phyloP scores from a whole-genome alignment of 2,888 invertebrate species.

The Hemaris fuciformis region DNA sequence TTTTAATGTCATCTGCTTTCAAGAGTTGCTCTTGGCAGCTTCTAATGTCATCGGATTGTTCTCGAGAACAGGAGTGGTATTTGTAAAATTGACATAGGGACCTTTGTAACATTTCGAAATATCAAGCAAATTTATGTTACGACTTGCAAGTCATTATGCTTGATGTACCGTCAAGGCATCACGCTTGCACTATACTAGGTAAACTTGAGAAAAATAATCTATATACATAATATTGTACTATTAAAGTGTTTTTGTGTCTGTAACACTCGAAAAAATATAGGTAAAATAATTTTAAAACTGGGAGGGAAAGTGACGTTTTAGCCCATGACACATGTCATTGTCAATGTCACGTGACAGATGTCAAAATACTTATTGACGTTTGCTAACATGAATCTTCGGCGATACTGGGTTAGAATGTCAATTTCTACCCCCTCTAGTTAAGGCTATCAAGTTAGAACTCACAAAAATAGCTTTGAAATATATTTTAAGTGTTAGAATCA shows the following conservation, averaged over 20 bases:
- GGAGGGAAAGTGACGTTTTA: constrained; percentile 41
- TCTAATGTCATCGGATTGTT: not conserved
- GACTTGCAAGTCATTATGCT: not conserved
- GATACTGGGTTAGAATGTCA: not conserved
- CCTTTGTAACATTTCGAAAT: constrained; percentile 45
- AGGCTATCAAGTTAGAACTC: constrained; percentile 52
- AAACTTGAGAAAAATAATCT: constrained; percentile 19
- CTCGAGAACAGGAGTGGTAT: constrained; percentile 32
- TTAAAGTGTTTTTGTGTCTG: constrained; percentile 61
- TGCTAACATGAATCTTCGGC: not conserved
- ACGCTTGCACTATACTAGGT: not conserved
- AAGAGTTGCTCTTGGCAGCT: constrained; percentile 2
- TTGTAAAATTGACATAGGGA: constrained; percentile 49
- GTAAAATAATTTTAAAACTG: constrained; percentile 43
- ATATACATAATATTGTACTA: constrained; percentile 30
- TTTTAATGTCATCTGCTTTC: not conserved
- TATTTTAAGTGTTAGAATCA: constrained; percentile 72
- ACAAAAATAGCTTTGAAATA: constrained; percentile 72
- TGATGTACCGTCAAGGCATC: not conserved
- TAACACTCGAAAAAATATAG: constrained; percentile 57
- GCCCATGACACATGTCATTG: not conserved
- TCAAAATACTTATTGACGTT: not conserved
- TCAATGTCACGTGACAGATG: not conserved
- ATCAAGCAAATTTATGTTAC: constrained; percentile 14
- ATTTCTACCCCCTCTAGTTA: not conserved